Base-by-base conservation (phyloP, 2,113 vertebrate species). In the Callorhinus ursinus region DNA sequence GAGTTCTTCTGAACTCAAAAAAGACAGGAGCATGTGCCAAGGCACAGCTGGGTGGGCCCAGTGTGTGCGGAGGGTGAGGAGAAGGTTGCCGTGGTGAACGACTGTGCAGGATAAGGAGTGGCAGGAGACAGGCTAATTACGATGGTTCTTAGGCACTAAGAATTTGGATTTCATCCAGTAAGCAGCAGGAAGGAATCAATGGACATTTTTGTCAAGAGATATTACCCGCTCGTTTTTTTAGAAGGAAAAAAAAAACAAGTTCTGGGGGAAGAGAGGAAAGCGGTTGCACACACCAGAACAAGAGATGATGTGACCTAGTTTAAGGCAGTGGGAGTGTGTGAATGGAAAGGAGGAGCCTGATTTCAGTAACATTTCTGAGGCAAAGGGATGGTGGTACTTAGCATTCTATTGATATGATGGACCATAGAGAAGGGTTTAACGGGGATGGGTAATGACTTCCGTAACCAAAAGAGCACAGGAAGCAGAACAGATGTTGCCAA, bases 1-100 rank as follows among this genome's bases (percentile, higher is more conserved):
- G 65, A 15, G 1, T 46, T 77, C 42, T 77, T 31, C n/a, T 61
- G 39, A 95, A 49, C 19, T 67, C 13, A 49, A 77, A 55, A n/a
- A 63, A 10, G 3, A 61, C 57, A 76, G 26, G 24, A 36, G 4
- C 33, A 4, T 18, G 42, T 14, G 5, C 31, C 55, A 42, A 28
- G 69, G 19, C n/a, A 13, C 1, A 10, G 11, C 3, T 16, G 11
- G 1, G 2, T 5, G 28, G 61, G 5, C 31, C 31, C 31, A 13
- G 8, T 33, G 53, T n/a, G 33, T n/a, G 0, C 13, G 26, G 22
- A 39, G 18, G 31, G 67, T 0, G 5, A 71, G 0, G 15, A 46
- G 15, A 5, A 79, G 59, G 46, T 51, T 28, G 13, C 6, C 0
- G 1, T 15, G 28, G 13, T n/a, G 4, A 59, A 13, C 19, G 22